A percentile compares a stretch with the other conserved stretches of the same genome.
Evolutionary conservation across 2,113 vertebrate species (phyloP).

Genomic region (Panthera uncia): DNA sequence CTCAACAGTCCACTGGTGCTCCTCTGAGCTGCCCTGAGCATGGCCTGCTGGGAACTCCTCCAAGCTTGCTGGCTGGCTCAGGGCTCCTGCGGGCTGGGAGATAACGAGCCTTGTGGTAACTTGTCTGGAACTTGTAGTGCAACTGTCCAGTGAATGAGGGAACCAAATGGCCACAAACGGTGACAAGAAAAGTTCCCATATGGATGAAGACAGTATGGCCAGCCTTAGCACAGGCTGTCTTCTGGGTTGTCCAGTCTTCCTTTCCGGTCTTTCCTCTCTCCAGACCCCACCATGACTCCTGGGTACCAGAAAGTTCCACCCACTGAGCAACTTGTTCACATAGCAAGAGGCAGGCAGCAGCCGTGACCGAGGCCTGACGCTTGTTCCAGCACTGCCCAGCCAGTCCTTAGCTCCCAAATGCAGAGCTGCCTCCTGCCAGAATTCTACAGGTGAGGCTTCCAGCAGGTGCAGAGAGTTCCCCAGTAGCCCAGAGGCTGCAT

Average conservation of each 20-base stretch:
- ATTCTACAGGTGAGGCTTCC: slow-evolving; percentile 42
- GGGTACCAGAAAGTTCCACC: neutral
- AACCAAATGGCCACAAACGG: neutral
- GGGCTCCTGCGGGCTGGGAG: neutral
- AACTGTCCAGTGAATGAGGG: neutral
- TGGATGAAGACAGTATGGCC: neutral
- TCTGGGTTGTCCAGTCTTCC: neutral
- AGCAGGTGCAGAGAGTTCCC: neutral
- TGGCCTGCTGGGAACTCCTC: neutral
- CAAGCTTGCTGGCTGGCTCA: neutral
- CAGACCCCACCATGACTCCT: neutral
- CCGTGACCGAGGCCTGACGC: neutral
- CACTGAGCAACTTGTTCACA: neutral
- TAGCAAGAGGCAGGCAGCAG: neutral
- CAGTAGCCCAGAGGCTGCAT: neutral
- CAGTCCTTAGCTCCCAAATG: slow-evolving; percentile 2
- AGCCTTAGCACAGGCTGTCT: neutral
- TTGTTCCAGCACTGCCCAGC: neutral
- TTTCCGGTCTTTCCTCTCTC: neutral
- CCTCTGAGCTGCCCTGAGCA: neutral
- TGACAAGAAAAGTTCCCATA: neutral
- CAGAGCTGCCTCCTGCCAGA: slow-evolving; percentile 43
- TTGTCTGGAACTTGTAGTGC: neutral
- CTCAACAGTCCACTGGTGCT: neutral
- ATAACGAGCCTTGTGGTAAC: neutral